These are phyloP conservation scores for Semotilus atromaculatus DNA, from an alignment of 2,797 vertebrate genomes.

Conservation along the genomic window DNA sequence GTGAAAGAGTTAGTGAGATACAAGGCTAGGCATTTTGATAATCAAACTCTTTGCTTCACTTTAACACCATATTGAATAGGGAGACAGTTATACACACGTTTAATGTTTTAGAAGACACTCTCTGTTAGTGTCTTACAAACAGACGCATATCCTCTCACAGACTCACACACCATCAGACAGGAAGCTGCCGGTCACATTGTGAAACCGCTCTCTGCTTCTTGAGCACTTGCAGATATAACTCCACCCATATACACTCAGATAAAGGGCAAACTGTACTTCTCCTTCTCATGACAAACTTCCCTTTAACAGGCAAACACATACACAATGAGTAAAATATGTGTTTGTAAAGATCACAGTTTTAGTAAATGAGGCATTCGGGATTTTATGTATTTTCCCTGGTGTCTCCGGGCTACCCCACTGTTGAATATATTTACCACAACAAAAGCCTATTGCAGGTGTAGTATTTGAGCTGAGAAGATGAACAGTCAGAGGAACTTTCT, in stretches of 20 bases:
- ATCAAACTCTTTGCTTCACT: background rate
- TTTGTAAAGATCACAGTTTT: background rate
- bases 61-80: background rate
- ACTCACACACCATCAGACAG: background rate
- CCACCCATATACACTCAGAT: background rate
- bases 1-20: background rate
- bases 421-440: background rate
- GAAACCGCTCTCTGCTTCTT: background rate
- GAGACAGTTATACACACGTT: background rate
- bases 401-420: background rate
- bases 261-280: background rate
- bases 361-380: background rate
- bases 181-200: conserved; percentile 5
- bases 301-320: background rate
- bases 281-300: background rate
- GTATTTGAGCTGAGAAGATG: background rate
- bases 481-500: conserved; percentile 9
- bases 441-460: background rate
- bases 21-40: background rate
- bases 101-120: background rate
- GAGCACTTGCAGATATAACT: background rate
- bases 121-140: background rate
- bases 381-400: background rate
- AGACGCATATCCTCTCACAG: background rate
- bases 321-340: background rate